Evolutionary conservation across 2,113 vertebrate genomes (phyloP).

Genomic region (Scalopus aquaticus): DNA sequence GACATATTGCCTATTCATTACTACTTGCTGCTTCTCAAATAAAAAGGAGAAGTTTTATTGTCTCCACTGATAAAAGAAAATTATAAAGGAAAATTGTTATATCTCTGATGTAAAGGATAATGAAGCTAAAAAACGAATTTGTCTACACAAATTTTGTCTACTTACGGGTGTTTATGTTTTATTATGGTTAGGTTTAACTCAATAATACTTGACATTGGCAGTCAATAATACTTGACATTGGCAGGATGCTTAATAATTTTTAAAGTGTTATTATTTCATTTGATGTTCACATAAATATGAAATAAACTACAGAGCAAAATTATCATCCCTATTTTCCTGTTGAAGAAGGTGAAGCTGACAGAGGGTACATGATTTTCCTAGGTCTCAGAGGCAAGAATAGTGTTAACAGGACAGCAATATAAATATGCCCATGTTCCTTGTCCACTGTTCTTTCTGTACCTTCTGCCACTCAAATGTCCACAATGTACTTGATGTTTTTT

Average conservation of each 20-base stretch:
- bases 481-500: not conserved
- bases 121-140: not conserved
- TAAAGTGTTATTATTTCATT: not conserved
- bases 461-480: not conserved
- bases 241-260: not conserved
- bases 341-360: not conserved
- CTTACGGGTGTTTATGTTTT: not conserved
- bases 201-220: not conserved
- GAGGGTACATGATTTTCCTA: not conserved
- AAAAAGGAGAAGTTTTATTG: not conserved
- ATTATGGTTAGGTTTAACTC: not conserved
- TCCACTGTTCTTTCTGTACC: not conserved
- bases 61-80: not conserved
- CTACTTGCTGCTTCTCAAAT: not conserved
- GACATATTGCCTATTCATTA: not conserved
- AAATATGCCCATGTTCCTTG: not conserved
- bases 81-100: not conserved
- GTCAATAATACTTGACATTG: not conserved
- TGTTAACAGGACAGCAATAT: not conserved
- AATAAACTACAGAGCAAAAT: not conserved
- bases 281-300: not conserved
- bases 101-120: not conserved
- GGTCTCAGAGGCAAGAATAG: not conserved
- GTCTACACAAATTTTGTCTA: not conserved
- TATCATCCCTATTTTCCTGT: not conserved